phyloP scores from a whole-genome alignment of 92 coral and sea anemone species.

The Paragorgia papillata region DNA sequence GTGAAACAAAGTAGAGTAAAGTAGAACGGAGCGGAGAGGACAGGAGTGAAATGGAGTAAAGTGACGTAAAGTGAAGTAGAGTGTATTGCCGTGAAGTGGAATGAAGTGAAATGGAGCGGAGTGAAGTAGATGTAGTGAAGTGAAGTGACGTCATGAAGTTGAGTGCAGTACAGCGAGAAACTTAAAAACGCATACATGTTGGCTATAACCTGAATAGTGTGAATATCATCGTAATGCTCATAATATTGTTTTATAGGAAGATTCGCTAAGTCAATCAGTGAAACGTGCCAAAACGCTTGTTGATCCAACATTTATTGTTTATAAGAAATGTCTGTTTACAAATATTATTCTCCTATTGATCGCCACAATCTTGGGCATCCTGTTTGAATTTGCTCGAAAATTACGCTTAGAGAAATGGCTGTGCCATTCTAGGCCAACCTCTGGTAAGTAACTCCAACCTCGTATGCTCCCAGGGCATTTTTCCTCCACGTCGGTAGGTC shows the following conservation, averaged over 20 bases:
- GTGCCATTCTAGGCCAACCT: neutral
- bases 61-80: too few species aligned
- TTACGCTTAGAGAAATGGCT: slow-evolving; percentile 6
- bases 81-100: too few species aligned
- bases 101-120: too few species aligned
- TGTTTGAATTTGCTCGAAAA: slow-evolving; percentile 4
- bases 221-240: too few species aligned
- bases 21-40: too few species aligned
- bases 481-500: neutral
- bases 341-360: neutral
- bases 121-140: too few species aligned
- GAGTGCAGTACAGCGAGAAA: too few species aligned
- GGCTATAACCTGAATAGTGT: too few species aligned
- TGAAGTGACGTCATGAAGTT: too few species aligned
- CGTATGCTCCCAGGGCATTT: neutral
- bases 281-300: slow-evolving; percentile 47
- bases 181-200: too few species aligned
- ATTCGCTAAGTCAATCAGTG: slow-evolving; percentile 35
- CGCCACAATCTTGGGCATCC: slow-evolving; percentile 7
- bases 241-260: slow-evolving; percentile 15
- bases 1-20: too few species aligned
- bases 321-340: slow-evolving; percentile 26
- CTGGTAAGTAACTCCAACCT: slow-evolving; percentile 2
- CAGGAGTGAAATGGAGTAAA: too few species aligned
- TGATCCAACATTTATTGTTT: slow-evolving; percentile 54